Evolutionary conservation across 1,140 invertebrate genomes (phyloP), one percentile per base, ranked within the genome.

Genomic region (Pemphigus obesinymphae): DNA sequence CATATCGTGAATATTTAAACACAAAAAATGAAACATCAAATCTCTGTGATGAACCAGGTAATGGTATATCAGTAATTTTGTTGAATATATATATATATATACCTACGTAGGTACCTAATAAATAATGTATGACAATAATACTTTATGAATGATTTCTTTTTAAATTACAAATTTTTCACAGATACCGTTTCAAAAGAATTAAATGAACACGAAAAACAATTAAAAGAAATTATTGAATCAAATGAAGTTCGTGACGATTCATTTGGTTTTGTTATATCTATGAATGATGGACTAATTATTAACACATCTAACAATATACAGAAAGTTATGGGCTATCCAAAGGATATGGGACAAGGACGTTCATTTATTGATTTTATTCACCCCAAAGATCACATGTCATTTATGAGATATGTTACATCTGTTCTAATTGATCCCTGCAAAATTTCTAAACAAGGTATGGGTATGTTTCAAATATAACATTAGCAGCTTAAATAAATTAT

Each of bases 341-440:
- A 92, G 84, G 93, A 96, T 81, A 93, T 94, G 89, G 94, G 93
- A 92, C 87, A 94, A n/a, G 94, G 94, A 7, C 88, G 93, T 63
- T 94, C 93, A 4, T 95, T 97, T 84, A 93, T 95, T 75, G 93
- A 96, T 85, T 96, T 95, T 85, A 89, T 96, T 1, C 93, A 95
- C 87, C 90, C 92, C 0, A 93, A 92, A 86, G 94, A 95, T 85
- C 89, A 90, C 34, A 86, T 87, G 15, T 88, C 89, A 15, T 90
- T 93, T 82, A 88, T 90, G 10, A 90, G 89, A 82, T 89, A 91
- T 82, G 89, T 93, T 73, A 90, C 90, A 3, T 88, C 87, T 43
- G 87, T 87, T 37, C 83, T 85, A 34, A 83, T 82, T 11, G 80
- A 76, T 23, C 82, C 84, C 13, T 63, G 20, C 8, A 55, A 13